Base-by-base conservation (phyloP, 2,888 invertebrate species). In the Flabesymbios commensalis region DNA sequence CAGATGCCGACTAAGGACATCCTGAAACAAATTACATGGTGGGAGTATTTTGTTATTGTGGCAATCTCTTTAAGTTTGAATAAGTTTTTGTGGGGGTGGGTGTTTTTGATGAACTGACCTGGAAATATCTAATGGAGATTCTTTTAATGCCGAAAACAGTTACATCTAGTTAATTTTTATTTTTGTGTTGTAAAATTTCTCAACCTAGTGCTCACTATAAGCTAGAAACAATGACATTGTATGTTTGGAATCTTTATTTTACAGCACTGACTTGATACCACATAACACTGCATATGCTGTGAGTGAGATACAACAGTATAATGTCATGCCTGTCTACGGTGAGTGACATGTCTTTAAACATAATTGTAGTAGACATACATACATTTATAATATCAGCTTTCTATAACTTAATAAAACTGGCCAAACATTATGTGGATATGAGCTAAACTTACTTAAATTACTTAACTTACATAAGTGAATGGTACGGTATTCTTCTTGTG, bases 311-410 rank as follows among this genome's bases (percentile, higher is more conserved):
- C 87, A 87, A 39, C 90, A 93, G 78, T 88, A 94, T 39, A 98
- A 93, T 83, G 85, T 97, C 28, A 94, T 99, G 93, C 99, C 99
- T 10, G 89, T 90, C 0, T 98, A 95, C 84, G 82, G 81, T 80
- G 67, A 72, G 74, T 65, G 24, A 7, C 4, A 47, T 36, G 10
- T n/a, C n/a, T 36, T n/a, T n/a, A 10, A 36, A 14, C n/a, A n/a
- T 36, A n/a, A 36, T 36, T 10, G 39, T 36, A 14, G n/a, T 36
- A 36, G 39, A 14, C n/a, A n/a, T 36, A 14, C 39, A 36, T 14
- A 36, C n/a, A 36, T 36, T 14, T 36, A 14, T 36, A 36, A n/a
- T 36, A n/a, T 14, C 10, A 14, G 10, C n/a, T n/a, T 10, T 36
- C 10, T 36, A 14, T 36, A n/a, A 36, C 10, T 36, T 14, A 36